Evolutionary conservation across 2,113 vertebrate species (phyloP), one percentile per base, ranked within the genome.

Genomic region (Phasianus colchicus): DNA sequence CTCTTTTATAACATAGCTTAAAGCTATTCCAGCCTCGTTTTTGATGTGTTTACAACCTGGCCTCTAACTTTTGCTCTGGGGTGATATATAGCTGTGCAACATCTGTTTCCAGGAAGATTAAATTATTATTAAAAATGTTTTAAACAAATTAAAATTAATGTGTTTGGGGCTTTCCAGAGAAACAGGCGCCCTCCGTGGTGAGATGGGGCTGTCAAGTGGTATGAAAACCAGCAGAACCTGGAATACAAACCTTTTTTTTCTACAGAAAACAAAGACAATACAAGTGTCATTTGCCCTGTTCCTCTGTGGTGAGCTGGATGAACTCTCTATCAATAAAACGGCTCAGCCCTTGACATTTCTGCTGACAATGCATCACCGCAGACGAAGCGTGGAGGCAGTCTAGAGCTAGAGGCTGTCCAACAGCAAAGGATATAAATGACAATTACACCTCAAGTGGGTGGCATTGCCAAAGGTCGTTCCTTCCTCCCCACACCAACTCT

Each of bases 11-110:
- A 64, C 20, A 27, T 1, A 42, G 54, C 45, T 64, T 77, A 20
- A 79, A 71, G 42, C 77, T 83, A 72, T 57, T 92, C 69, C 86
- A 91, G 65, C 47, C 21, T 90, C 88, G n/a, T 69, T 91, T 73
- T 92, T 91, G 45, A 89, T 10, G n/a, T 88, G 66, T 92, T 97
- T 91, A 82, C 61, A 90, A 69, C 65, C 48, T 76, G 69, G 54
- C 58, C 76, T 82, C 76, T 91, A 86, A 88, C 86, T 88, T 88
- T 70, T 83, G 52, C 61, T 82, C 80, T 78, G 48, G 63, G 61
- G 65, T 90, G 65, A 91, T 88, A 94, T 70, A 81, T 13, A 80
- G 76, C 47, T 65, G 57, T 29, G n/a, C 34, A 84, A 82, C 61
- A 88, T 57, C 38, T 94, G 69, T 32, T 95, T 78, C 61, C 50